Conservation (phyloP, 2,113 vertebrate genomes). For the Hypomesus transpacificus region DNA sequence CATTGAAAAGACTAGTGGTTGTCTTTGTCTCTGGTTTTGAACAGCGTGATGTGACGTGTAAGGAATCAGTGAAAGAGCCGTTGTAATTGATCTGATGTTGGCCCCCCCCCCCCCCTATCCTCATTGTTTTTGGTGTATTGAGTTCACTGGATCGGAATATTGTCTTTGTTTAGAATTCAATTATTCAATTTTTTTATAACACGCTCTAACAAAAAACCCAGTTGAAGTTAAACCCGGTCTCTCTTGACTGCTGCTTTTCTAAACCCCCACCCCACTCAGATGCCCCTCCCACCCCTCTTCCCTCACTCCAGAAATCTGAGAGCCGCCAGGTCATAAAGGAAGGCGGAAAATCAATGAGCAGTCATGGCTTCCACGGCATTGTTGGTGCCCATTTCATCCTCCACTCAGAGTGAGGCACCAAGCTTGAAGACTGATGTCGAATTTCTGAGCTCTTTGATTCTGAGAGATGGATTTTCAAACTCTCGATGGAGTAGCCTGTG, state of each 20-base stretch:
- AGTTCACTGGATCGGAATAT: no score
- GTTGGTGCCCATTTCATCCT: slow-evolving; percentile 28
- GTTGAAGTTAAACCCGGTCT: no score
- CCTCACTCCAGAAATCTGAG: slow-evolving; percentile 33
- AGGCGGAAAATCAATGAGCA: slow-evolving; percentile 53
- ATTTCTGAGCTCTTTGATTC: slow-evolving; percentile 32
- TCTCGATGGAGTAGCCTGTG: slow-evolving; percentile 30
- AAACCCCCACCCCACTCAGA: no score
- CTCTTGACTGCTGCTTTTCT: no score
- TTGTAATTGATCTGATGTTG: slow-evolving; percentile 70
- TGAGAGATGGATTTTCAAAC: slow-evolving; percentile 37
- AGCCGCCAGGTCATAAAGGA: slow-evolving; percentile 35
- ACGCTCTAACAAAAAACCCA: no score
- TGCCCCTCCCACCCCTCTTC: slow-evolving; percentile 39
- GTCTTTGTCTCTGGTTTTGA: slow-evolving; percentile 28
- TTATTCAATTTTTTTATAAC: no score
- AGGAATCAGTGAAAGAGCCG: slow-evolving; percentile 64
- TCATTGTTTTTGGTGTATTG: no score
- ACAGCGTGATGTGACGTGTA: slow-evolving; percentile 51
- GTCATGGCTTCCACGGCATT: slow-evolving; percentile 45
- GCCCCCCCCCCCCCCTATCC: no score
- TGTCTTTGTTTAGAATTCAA: no score
- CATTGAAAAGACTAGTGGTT: slow-evolving; percentile 39
- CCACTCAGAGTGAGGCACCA: slow-evolving; percentile 14
- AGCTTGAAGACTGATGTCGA: slow-evolving; percentile 28